Evolutionary conservation across 2,888 invertebrate species (phyloP).

Genomic region (Scaptodrosophila latifasciaeformis): DNA sequence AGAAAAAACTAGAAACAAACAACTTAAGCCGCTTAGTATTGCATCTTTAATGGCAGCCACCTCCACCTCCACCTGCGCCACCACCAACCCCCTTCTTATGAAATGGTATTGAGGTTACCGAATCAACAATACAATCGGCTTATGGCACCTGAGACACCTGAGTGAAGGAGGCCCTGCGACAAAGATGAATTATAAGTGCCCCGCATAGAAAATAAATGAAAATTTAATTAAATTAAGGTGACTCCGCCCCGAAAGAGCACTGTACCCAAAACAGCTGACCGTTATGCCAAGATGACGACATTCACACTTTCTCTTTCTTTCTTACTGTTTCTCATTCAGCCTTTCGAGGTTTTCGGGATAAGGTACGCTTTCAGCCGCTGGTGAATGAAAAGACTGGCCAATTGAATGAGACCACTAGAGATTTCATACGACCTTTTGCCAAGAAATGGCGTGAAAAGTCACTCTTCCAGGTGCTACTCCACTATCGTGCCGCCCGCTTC

Average conservation of each 20-base stretch:
- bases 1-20: slow-evolving; percentile 1
- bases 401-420: slow-evolving; percentile 83
- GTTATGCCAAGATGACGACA: slow-evolving; percentile 21
- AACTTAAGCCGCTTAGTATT: slow-evolving; percentile 44
- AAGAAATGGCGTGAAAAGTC: slow-evolving; percentile 89
- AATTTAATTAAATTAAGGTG: slow-evolving; percentile 75
- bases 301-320: no score
- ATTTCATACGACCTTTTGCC: slow-evolving; percentile 83
- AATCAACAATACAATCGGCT: slow-evolving; percentile 63
- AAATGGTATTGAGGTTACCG: background rate
- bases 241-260: slow-evolving; percentile 34
- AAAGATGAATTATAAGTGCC: slow-evolving; percentile 59
- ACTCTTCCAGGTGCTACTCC: slow-evolving; percentile 87
- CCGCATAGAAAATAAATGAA: slow-evolving; percentile 73
- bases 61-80: slow-evolving; percentile 7
- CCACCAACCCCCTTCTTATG: background rate
- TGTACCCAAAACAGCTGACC: slow-evolving; percentile 32
- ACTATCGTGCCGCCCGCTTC: slow-evolving; percentile 87
- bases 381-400: slow-evolving; percentile 80
- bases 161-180: slow-evolving; percentile 16
- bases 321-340: no score
- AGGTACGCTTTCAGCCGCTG: slow-evolving; percentile 80
- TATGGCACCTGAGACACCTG: slow-evolving; percentile 40
- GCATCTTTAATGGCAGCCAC: slow-evolving; percentile 18
- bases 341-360: slow-evolving; percentile 82